Conservation (phyloP, 2,113 vertebrate species). For the Merops nubicus region DNA sequence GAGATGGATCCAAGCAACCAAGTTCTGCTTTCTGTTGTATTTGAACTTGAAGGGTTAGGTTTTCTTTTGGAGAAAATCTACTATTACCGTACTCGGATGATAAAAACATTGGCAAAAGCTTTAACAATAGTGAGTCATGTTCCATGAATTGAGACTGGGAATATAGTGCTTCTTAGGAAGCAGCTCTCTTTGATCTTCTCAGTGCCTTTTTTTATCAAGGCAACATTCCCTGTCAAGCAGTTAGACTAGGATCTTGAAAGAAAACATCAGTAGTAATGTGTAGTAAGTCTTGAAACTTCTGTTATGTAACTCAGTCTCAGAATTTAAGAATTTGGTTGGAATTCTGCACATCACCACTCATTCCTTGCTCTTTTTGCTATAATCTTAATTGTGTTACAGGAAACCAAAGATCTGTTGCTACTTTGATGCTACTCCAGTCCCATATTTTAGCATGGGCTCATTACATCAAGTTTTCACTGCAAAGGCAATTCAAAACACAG, state of each 20-base stretch:
- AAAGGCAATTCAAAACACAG: neutral
- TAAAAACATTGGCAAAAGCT: conserved; percentile 54
- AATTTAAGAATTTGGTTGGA: neutral
- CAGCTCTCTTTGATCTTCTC: conserved; percentile 49
- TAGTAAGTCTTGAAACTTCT: neutral
- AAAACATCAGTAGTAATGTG: neutral
- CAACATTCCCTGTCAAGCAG: neutral
- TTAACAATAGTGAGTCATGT: conserved; percentile 53
- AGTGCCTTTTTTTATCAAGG: conserved; percentile 15
- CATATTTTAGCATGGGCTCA: neutral
- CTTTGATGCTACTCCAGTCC: neutral
- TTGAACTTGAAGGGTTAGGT: conserved; percentile 12
- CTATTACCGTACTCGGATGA: neutral
- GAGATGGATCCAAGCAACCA: conserved; percentile 22
- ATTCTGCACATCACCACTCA: neutral
- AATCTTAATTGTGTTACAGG: neutral
- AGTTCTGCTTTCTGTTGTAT: conserved; percentile 34
- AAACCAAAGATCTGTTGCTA: neutral
- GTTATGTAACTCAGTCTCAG: neutral
- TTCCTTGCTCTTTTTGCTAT: neutral
- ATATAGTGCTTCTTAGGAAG: conserved; percentile 27
- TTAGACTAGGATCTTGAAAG: neutral
- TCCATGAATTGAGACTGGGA: conserved; percentile 23
- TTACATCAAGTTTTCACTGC: neutral
- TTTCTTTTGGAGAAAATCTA: conserved; percentile 37